Evolutionary conservation across 2,113 vertebrate species (phyloP).

Genomic region (Columba livia): DNA sequence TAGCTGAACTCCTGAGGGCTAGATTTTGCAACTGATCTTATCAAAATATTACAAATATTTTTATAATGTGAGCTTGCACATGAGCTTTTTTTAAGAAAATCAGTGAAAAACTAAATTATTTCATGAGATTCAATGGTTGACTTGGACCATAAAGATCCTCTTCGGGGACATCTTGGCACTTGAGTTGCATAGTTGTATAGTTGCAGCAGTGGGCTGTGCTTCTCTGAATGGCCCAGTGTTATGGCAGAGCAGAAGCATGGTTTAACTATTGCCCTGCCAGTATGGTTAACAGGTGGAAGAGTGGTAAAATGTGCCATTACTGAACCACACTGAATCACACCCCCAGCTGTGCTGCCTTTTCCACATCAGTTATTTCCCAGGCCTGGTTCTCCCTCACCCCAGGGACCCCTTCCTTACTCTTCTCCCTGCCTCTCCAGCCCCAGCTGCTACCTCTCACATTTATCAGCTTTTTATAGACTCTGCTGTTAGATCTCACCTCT

Average conservation of each 20-base stretch:
- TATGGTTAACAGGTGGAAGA: background rate
- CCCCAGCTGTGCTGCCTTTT: background rate
- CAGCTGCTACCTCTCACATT: background rate
- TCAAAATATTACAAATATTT: background rate
- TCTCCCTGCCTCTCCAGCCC: background rate
- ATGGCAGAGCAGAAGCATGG: background rate
- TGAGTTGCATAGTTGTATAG: background rate
- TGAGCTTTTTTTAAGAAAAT: background rate
- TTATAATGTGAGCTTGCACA: background rate
- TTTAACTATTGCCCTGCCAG: background rate
- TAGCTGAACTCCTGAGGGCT: background rate
- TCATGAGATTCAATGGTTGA: background rate
- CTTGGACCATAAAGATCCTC: background rate
- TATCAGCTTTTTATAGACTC: background rate
- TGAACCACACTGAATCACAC: background rate
- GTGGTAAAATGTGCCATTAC: accelerated
- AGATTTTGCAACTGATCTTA: background rate
- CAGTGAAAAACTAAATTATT: background rate
- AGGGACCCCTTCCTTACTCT: background rate
- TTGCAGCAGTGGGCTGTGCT: background rate
- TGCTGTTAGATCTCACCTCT: background rate
- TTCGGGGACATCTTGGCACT: background rate
- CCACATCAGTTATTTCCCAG: background rate
- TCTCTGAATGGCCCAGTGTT: background rate
- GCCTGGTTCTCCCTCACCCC: background rate